phyloP scores from a whole-genome alignment of 1,140 invertebrate genomes.

The Littorina saxatilis region DNA sequence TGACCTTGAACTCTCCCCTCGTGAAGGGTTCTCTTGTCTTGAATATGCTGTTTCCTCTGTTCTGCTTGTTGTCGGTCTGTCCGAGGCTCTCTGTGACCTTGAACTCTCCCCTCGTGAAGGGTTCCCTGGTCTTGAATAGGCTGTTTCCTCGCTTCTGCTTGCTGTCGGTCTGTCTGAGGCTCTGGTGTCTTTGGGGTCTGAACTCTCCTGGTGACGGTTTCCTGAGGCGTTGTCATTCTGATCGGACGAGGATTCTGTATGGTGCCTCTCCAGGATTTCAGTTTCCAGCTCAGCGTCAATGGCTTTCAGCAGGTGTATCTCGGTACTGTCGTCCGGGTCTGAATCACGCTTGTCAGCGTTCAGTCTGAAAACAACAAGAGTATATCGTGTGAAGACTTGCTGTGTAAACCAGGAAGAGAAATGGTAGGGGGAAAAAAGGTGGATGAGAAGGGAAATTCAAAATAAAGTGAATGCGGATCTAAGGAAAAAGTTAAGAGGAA shows the following conservation, averaged over 20 bases:
- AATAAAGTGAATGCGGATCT: too few relatives aligned
- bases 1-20: too few relatives aligned
- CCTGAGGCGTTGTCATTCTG: not conserved
- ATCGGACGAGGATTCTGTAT: not conserved
- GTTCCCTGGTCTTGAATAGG: too few relatives aligned
- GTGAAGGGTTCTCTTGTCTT: too few relatives aligned
- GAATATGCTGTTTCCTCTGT: too few relatives aligned
- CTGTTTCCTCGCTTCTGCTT: not conserved
- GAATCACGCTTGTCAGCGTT: not conserved
- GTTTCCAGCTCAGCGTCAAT: constrained; percentile 14
- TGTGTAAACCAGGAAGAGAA: too few relatives aligned
- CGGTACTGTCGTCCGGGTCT: not conserved
- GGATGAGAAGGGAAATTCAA: too few relatives aligned
- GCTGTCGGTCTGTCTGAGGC: not conserved
- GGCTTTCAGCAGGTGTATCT: not conserved
- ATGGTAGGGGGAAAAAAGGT: too few relatives aligned
- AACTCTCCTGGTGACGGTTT: not conserved
- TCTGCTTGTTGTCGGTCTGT: too few relatives aligned
- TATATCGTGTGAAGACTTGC: too few relatives aligned
- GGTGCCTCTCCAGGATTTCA: not conserved
- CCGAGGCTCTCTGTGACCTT: not conserved
- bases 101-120: not conserved
- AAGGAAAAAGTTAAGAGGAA: too few relatives aligned
- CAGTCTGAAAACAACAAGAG: not conserved
- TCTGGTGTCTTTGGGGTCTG: not conserved